Conservation (phyloP, 2,888 invertebrate species). For the Campaea margaritaria region DNA sequence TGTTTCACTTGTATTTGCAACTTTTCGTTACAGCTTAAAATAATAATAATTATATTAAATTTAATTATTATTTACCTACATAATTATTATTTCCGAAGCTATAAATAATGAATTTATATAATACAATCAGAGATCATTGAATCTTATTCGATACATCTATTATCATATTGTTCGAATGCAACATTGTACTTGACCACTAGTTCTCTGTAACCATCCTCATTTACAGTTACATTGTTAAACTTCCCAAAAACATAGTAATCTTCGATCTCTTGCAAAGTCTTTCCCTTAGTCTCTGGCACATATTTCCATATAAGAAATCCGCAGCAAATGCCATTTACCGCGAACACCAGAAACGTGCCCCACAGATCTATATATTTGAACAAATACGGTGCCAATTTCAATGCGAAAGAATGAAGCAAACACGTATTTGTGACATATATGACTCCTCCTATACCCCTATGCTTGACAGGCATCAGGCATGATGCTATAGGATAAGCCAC, state of each 20-base stretch:
- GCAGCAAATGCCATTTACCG: constrained; percentile 21
- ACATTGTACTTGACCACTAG: not conserved
- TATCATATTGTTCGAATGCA: not conserved
- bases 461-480: constrained; percentile 41
- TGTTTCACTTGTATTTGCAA: too few species aligned
- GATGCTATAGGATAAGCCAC: constrained; percentile 25
- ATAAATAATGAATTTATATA: not conserved
- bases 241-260: constrained; percentile 28
- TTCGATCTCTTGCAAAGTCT: constrained; percentile 36
- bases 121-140: not conserved
- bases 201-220: not conserved
- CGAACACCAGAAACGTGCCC: constrained; percentile 34
- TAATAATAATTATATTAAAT: too few species aligned
- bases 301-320: constrained; percentile 28
- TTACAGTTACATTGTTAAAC: constrained; percentile 7
- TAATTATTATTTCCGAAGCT: too few species aligned
- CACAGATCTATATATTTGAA: constrained; percentile 32
- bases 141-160: not conserved
- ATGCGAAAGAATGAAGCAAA: constrained; percentile 30
- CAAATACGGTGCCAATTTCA: constrained; percentile 37
- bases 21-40: too few species aligned
- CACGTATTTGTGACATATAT: constrained; percentile 34
- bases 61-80: too few species aligned
- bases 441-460: constrained; percentile 36
- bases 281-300: constrained; percentile 39